Conservation (phyloP, 2,113 vertebrate species). For the Catharus minimus region DNA sequence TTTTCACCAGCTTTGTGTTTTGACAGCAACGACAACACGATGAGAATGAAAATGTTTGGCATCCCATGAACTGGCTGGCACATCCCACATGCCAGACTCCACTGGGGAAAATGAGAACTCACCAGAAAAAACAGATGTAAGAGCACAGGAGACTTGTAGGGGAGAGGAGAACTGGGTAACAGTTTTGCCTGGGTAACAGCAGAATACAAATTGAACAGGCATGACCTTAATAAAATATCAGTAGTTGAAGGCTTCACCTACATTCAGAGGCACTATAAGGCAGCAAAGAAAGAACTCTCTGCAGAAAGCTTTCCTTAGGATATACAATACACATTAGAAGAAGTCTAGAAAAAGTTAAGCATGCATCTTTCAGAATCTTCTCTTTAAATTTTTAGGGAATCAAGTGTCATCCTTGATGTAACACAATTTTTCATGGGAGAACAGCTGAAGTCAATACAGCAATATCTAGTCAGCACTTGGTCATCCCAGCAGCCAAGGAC, state of each 20-base stretch:
- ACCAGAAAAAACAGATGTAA: slow-evolving; percentile 17
- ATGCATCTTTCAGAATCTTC: background rate
- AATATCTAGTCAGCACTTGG: background rate
- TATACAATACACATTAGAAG: background rate
- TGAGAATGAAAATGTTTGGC: slow-evolving; percentile 2
- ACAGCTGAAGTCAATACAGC: background rate
- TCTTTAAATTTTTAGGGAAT: background rate
- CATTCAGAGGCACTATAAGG: background rate
- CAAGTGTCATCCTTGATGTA: background rate
- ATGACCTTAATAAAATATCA: background rate
- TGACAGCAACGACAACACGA: background rate
- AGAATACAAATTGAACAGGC: background rate
- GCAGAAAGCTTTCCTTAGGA: background rate
- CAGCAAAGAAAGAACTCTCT: background rate
- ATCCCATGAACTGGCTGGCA: slow-evolving; percentile 33
- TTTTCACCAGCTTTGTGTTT: slow-evolving; percentile 27
- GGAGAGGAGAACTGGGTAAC: background rate
- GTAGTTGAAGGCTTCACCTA: background rate
- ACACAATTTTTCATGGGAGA: background rate
- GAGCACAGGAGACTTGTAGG: background rate
- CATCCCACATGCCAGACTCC: slow-evolving; percentile 42
- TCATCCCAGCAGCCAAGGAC: background rate
- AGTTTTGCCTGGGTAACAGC: background rate
- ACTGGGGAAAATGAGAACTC: slow-evolving; percentile 19
- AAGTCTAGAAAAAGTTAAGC: background rate